phyloP scores from a whole-genome alignment of 2,797 vertebrate genomes.

The Kryptopterus vitreolus region DNA sequence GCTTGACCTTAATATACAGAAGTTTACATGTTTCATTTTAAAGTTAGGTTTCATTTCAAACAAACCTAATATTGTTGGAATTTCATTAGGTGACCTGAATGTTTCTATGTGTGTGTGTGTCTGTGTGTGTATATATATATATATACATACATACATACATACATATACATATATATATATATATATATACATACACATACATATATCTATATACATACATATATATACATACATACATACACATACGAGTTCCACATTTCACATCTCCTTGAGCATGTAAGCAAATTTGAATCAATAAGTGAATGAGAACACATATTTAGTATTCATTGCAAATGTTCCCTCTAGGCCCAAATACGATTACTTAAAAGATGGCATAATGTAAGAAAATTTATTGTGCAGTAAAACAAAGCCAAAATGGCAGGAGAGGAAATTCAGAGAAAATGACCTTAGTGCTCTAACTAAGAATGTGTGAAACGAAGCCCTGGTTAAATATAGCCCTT shows the following conservation, averaged over 20 bases:
- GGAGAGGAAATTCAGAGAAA: conserved; percentile 6
- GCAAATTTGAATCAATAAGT: not conserved
- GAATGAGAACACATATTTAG: not conserved
- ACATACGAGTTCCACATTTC: not conserved
- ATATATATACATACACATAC: no score
- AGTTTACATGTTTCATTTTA: not conserved
- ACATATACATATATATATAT: no score
- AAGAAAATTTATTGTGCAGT: conserved; percentile 1
- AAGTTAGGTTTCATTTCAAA: not conserved
- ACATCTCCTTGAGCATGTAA: not conserved
- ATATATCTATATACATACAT: no score
- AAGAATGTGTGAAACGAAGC: conserved; percentile 19
- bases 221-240: no score
- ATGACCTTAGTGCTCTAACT: conserved; percentile 28
- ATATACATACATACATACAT: no score
- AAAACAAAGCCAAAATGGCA: conserved; percentile 20
- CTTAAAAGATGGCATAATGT: conserved; percentile 1
- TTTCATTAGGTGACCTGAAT: not conserved
- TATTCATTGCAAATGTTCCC: not conserved
- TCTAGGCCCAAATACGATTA: conserved; percentile 1
- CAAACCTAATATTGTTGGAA: not conserved
- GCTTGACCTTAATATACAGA: not conserved
- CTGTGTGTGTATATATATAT: no score
- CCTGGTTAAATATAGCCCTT: conserved; percentile 43
- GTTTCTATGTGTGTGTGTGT: no score